Percentiles rank a stretch among this genome's conserved stretches.
These are phyloP conservation scores for Hirtodrosophila alboralis DNA, from an alignment of 2,888 invertebrate genomes.

Conservation along the genomic window DNA sequence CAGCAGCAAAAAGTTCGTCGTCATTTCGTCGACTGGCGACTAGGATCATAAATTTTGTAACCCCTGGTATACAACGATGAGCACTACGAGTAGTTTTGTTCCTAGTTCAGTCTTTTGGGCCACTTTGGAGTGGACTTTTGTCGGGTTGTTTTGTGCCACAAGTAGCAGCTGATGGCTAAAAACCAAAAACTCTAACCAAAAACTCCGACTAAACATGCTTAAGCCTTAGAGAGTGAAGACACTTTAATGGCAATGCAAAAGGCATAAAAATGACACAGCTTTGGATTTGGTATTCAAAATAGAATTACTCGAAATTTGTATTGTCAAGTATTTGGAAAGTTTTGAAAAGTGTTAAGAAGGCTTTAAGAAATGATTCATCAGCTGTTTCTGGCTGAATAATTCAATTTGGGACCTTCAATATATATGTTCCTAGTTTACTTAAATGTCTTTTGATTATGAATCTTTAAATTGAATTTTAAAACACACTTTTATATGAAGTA, in stretches of 20 bases:
- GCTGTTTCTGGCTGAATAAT: too few species aligned
- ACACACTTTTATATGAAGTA: too few species aligned
- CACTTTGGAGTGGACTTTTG: conserved; percentile 31
- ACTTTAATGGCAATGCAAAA: conserved; percentile 22
- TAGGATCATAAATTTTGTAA: conserved; percentile 75
- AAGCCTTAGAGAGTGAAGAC: conserved; percentile 24
- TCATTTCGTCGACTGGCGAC: conserved; percentile 67
- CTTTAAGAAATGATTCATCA: neutral
- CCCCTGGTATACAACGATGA: conserved; percentile 46
- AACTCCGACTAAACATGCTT: conserved; percentile 15
- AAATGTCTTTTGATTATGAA: too few species aligned
- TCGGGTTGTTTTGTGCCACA: conserved; percentile 29
- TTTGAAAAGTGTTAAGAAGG: neutral
- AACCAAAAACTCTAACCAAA: neutral
- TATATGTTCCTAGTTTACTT: too few species aligned
- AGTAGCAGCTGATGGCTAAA: conserved; percentile 34
- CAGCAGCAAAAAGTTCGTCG: conserved; percentile 67
- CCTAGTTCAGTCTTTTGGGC: conserved; percentile 11
- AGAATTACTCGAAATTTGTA: neutral
- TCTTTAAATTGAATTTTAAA: too few species aligned
- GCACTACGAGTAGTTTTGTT: conserved; percentile 28
- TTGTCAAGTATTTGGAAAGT: conserved; percentile 5
- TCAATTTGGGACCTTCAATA: too few species aligned
- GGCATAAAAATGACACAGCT: neutral
- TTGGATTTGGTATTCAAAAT: too few species aligned